Evolutionary conservation across 2,113 vertebrate genomes (phyloP).

Genomic region (Aptenodytes forsteri): DNA sequence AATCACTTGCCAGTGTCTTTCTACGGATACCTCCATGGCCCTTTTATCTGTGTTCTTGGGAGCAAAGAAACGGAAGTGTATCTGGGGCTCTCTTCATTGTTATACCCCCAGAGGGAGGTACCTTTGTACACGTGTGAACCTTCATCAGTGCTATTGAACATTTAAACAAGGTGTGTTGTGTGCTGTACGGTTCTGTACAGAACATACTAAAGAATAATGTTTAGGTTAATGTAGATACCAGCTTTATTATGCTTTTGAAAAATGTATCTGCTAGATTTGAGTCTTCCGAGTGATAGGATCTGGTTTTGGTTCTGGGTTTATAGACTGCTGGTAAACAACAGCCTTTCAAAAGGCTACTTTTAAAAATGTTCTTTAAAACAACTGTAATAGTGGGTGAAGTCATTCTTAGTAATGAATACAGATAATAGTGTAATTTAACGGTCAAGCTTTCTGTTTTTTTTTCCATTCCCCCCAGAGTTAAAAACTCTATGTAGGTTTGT

Average conservation of each 20-base stretch:
- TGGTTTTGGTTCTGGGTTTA: neutral
- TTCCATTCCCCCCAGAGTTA: neutral
- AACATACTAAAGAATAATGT: neutral
- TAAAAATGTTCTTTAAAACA: neutral
- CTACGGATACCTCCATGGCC: neutral
- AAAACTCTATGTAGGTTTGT: neutral
- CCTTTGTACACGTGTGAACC: neutral
- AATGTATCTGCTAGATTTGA: neutral
- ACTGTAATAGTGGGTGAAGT: neutral
- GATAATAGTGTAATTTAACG: neutral
- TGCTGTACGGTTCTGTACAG: neutral
- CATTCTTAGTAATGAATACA: neutral
- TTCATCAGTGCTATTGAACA: fast-evolving
- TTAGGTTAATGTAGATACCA: neutral
- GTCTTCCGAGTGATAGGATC: neutral
- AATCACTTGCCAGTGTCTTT: neutral
- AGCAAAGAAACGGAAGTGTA: neutral
- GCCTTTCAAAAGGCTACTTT: neutral
- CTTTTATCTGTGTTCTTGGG: neutral
- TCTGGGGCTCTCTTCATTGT: neutral
- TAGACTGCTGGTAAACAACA: neutral
- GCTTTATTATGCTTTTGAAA: neutral
- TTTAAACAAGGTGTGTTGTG: neutral
- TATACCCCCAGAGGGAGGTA: fast-evolving
- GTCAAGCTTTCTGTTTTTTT: neutral